Evolutionary conservation across 2,113 vertebrate genomes (phyloP), one percentile per base, ranked within the genome.

Genomic region (Podilymbus podiceps): DNA sequence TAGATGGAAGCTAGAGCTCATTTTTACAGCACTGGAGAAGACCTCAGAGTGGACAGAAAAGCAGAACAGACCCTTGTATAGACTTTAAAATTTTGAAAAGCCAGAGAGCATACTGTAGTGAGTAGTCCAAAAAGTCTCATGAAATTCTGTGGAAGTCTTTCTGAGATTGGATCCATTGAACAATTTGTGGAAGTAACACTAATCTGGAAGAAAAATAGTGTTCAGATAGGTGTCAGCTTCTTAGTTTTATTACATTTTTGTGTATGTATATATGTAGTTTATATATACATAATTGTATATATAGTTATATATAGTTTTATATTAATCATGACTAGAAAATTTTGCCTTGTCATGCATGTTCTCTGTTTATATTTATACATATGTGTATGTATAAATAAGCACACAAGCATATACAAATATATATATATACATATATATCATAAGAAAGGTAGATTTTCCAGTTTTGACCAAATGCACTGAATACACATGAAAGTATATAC

Each of bases 261-360:
- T 38, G 0, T 44, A 1, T 27, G 3, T 28, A 16, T 33, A 28
- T 7, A 68, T 14, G 22, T 3, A n/a, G 12, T 11, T 49, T 42
- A n/a, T 28, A 33, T 33, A 80, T 44, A 8, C 12, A 49, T 31
- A 42, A 22, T 5, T 62, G 3, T 30, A 55, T 49, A 49, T 15
- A 50, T 30, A 35, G 12, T 44, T 49, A 16, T 12, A 52, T 44
- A 42, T 3, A 56, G 9, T 47, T 73, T 80, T 66, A 28, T 25
- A 28, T 38, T 46, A 66, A 55, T 10, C 22, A 35, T 74, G 31
- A 63, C n/a, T 55, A 52, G 44, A 80, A 90, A 60, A 63, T 30
- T 50, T 73, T 76, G 6, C 4, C 59, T 87, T 23, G 11, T 22
- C 0, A 0, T 49, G 40, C 8, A 31, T 8, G 4, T 3, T 23